These are phyloP conservation scores for Branchellion lobata DNA, from an alignment of 2,888 invertebrate genomes.

Conservation along the genomic window DNA sequence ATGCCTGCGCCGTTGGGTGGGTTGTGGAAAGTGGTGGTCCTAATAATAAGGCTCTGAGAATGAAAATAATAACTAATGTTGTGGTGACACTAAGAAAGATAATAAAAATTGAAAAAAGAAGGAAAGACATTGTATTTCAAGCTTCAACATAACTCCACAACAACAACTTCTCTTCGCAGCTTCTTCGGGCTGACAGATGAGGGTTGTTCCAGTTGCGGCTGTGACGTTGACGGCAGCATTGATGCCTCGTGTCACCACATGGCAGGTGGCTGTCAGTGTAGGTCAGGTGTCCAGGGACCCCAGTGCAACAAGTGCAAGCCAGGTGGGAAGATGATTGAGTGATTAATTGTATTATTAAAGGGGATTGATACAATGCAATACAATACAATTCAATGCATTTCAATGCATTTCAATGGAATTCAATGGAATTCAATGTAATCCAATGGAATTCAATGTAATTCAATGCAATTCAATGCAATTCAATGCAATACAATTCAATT, in stretches of 20 bases:
- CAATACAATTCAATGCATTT: too few relatives aligned
- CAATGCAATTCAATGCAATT: too few relatives aligned
- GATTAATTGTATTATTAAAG: not conserved
- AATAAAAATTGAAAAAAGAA: too few relatives aligned
- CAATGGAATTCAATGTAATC: too few relatives aligned
- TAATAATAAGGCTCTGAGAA: not conserved
- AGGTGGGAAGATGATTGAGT: constrained; percentile 49
- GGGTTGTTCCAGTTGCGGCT: constrained; percentile 54
- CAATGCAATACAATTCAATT: too few relatives aligned
- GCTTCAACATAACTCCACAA: not conserved
- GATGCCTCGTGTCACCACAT: constrained; percentile 50
- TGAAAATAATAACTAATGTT: not conserved
- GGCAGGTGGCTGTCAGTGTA: constrained; percentile 54
- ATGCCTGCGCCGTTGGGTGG: constrained; percentile 52
- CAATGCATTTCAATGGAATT: too few relatives aligned
- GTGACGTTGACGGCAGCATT: constrained; percentile 52
- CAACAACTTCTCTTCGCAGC: too few relatives aligned
- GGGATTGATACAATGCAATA: too few relatives aligned
- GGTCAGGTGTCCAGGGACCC: constrained; percentile 49
- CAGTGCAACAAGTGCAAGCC: constrained; percentile 53
- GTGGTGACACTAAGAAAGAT: not conserved
- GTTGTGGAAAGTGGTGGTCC: not conserved
- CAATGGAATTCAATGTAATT: too few relatives aligned
- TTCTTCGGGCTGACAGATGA: constrained; percentile 52
- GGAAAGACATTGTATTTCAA: not conserved